Percentiles rank a stretch among this genome's conserved stretches.
Evolutionary conservation across 2,888 invertebrate species (phyloP).

Genomic region (Agrotis segetum): DNA sequence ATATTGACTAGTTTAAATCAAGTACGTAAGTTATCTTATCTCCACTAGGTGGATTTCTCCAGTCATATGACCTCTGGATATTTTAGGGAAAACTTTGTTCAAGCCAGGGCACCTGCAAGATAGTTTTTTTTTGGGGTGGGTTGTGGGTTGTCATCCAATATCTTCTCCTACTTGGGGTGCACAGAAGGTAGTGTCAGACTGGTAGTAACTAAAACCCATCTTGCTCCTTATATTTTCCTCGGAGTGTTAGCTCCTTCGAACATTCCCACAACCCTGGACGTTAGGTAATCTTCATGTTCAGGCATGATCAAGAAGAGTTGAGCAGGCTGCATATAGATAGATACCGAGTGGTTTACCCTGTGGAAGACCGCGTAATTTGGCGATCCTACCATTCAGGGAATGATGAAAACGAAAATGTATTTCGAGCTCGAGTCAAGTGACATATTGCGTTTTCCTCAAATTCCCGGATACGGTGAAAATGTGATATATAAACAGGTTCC

Average conservation of each 20-base stretch:
- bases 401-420: not conserved
- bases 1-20: not conserved
- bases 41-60: not conserved
- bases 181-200: no score
- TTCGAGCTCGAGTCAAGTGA: not conserved
- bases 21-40: no score
- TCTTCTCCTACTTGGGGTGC: no score
- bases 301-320: not conserved
- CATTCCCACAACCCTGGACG: no score
- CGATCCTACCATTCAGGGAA: not conserved
- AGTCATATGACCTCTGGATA: not conserved
- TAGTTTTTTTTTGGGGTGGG: not conserved
- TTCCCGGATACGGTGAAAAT: conserved; percentile 7
- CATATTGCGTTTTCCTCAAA: conserved; percentile 8
- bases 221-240: no score
- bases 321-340: not conserved
- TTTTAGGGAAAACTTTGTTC: not conserved
- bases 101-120: not conserved
- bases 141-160: no score
- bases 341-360: not conserved
- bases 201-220: no score
- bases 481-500: not conserved
- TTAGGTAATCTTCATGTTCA: no score
- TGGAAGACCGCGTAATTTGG: not conserved
- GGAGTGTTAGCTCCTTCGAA: no score